phyloP scores from a whole-genome alignment of 2,113 vertebrate genomes.

The Craseonycteris thonglongyai region DNA sequence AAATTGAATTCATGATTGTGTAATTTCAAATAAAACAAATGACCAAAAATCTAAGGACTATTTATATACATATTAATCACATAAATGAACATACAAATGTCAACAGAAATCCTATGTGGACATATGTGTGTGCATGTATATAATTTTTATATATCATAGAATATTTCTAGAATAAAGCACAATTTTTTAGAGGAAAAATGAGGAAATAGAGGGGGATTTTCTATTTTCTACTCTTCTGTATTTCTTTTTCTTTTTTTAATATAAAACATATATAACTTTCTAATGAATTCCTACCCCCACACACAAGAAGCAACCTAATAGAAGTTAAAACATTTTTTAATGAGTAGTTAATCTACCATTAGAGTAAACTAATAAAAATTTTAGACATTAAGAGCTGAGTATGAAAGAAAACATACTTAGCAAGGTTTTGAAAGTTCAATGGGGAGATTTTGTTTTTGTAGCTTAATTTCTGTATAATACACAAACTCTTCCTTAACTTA shows the following conservation, averaged over 20 bases:
- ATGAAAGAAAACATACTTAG: not conserved
- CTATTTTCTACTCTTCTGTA: not conserved
- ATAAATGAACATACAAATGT: slow-evolving; percentile 20
- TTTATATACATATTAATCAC: not conserved
- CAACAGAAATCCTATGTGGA: not conserved
- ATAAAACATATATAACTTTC: not conserved
- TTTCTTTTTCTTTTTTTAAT: not conserved
- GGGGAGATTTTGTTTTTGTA: not conserved
- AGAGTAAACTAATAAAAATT: not conserved
- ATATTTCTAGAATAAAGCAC: not conserved
- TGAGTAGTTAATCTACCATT: not conserved
- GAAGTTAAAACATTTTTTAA: not conserved
- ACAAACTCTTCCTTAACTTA: slow-evolving; percentile 8
- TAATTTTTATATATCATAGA: not conserved
- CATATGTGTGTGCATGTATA: not conserved
- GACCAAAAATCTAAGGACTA: slow-evolving; percentile 19
- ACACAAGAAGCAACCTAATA: not conserved
- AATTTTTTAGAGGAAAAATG: not conserved
- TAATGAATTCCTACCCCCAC: not conserved
- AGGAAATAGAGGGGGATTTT: not conserved
- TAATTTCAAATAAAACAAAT: not conserved
- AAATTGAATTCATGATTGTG: slow-evolving; percentile 27
- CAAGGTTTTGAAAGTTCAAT: not conserved
- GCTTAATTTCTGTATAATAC: slow-evolving; percentile 7
- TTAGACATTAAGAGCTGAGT: not conserved